Evolutionary conservation across 2,888 invertebrate genomes (phyloP).

Genomic region (Leucania comma): DNA sequence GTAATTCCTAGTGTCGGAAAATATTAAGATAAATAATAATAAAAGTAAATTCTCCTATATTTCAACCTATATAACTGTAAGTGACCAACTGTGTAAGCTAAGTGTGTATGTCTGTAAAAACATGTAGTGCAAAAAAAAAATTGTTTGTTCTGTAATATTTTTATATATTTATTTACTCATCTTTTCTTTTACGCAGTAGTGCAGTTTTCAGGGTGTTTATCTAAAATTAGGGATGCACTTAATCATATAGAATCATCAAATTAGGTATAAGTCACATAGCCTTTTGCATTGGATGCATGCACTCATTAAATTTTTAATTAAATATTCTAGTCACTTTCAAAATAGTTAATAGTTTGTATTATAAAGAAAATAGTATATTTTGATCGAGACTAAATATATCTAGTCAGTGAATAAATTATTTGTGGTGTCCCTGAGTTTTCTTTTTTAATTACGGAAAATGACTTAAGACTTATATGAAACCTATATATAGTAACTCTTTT

Average conservation of each 20-base stretch:
- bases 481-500: neutral
- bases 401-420: constrained; percentile 38
- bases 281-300: constrained; percentile 28
- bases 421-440: constrained; percentile 1
- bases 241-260: too few species aligned
- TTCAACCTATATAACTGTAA: neutral
- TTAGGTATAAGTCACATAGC: neutral
- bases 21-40: neutral
- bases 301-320: neutral
- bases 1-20: too few species aligned
- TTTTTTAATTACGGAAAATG: neutral
- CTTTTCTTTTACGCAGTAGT: neutral
- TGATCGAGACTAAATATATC: neutral
- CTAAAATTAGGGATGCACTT: neutral
- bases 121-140: neutral
- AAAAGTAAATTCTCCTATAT: neutral
- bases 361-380: neutral
- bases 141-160: too few species aligned
- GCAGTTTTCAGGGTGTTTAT: constrained; percentile 4
- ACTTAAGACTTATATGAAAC: neutral
- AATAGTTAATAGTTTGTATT: neutral
- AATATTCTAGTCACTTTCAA: constrained; percentile 24
- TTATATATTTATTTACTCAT: neutral
- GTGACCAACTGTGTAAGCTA: neutral
- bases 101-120: neutral